These are phyloP conservation scores for Bombus haemorrhoidalis DNA, from an alignment of 1,140 invertebrate species.

Conservation along the genomic window DNA sequence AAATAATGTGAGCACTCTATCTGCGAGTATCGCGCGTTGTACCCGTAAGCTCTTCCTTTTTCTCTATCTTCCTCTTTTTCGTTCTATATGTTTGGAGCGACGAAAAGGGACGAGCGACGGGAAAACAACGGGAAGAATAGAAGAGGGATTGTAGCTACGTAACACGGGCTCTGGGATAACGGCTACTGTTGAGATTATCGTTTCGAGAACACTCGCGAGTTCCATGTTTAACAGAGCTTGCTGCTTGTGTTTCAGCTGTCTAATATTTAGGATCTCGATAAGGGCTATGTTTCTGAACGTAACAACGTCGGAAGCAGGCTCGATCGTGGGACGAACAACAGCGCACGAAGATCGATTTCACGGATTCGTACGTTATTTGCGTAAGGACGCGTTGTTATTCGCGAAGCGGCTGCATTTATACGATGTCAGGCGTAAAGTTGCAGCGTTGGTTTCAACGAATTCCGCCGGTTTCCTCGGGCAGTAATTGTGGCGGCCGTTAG, in stretches of 20 bases:
- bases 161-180: slow-evolving; percentile 17
- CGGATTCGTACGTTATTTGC: neutral
- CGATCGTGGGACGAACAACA: neutral
- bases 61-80: neutral
- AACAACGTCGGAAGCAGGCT: neutral
- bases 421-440: neutral
- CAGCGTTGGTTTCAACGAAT: neutral
- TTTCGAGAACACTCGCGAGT: slow-evolving; percentile 10
- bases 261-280: slow-evolving; percentile 31
- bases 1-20: slow-evolving; percentile 47
- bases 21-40: neutral
- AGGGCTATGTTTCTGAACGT: neutral
- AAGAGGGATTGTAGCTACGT: slow-evolving; percentile 32
- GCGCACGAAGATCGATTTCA: neutral
- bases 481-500: neutral
- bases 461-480: neutral
- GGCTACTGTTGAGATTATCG: slow-evolving; percentile 33
- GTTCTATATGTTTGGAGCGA: no score
- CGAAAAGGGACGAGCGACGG: neutral
- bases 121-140: slow-evolving; percentile 1
- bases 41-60: neutral
- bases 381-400: neutral
- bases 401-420: neutral
- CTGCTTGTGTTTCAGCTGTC: slow-evolving; percentile 5
- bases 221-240: slow-evolving; percentile 35